Base-by-base conservation (phyloP, 2,113 vertebrate genomes). In the Harpagus bidentatus region DNA sequence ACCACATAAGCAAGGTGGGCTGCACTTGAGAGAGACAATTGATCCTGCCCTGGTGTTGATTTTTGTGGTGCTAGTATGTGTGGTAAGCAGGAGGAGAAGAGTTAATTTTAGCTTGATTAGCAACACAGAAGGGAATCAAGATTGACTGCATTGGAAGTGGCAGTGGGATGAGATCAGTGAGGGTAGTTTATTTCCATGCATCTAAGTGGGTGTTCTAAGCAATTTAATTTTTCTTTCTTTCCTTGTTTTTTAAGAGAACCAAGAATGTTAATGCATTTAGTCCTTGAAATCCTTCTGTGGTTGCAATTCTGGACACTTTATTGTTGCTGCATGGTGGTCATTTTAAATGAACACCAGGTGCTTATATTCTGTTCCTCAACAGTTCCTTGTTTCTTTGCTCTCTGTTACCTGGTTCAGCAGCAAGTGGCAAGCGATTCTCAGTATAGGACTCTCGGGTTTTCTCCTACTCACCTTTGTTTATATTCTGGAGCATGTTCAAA, bases 81-180 rank as follows among this genome's bases (percentile, higher is more conserved):
- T 0, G 7, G 29, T 66, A 69, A 93, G 91, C 93, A 83, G 84
- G 45, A 85, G 43, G 38, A 95, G 92, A 89, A 61, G 59, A 97
- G 93, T 87, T 97, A 95, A 96, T 93, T 96, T 94, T 96, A 93
- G 74, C 89, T 92, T 86, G 87, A 97, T 97, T 96, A 95, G 91
- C 84, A 93, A 58, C 84, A 66, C 91, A 94, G 94, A 93, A 95
- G 87, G 94, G 91, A 96, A 95, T 91, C 67, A 14, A 71, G 81
- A 89, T 86, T 86, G 90, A 94, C 86, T 95, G 84, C 8, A 1
- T 59, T 89, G 83, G 55, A 91, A 91, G 89, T 63, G 89, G 91
- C 87, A 81, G 94, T 76, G 84, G 91, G 95, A 83, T 87, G 91
- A 95, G 90, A 96, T 96, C 95, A 80, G 80, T 89, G 70, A 94